Evolutionary conservation across 2,113 vertebrate genomes (phyloP), one percentile per base, ranked within the genome.

Genomic region (Hipposideros armiger): DNA sequence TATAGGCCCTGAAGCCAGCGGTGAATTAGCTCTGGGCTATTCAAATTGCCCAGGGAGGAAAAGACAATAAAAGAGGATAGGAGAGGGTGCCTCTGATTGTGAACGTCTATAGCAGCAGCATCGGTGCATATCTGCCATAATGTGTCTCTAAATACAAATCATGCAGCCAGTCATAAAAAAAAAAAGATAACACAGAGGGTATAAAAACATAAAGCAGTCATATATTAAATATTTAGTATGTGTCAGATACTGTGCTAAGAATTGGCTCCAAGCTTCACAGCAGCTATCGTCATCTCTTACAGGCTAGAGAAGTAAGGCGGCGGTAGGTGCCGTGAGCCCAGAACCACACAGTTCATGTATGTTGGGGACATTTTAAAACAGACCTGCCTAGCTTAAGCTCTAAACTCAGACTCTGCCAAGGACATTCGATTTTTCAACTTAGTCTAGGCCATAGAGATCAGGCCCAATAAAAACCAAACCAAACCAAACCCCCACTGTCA

Each of bases 131-230:
- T 88, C 69, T 32, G 22, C 77, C 4, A 45, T 91, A 28, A 85
- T 87, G 32, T 73, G 67, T 2, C 62, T 74, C 4, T 90, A 84
- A 93, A 84, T 86, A 73, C 22, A 58, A 87, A 78, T 95, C 60
- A 93, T 47, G 24, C 36, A 14, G 30, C 30, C 30, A 47, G 89
- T 26, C 62, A 50, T 74, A 60, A 74, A 87, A 74, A 76, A 86
- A 74, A 87, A 74, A 70, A 85, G 54, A 85, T 74, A 72, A 78
- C 7, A 69, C 2, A 28, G 20, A 67, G 47, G 52, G 7, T 82
- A 56, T 92, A 67, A 54, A 90, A 58, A 84, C 14, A 62, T 80
- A 86, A 94, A 87, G 17, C 17, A 11, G 9, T 50, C 17, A 15
- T 80, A 87, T 58, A 76, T 45, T 0, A 47, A 54, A n/a, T 4